These are phyloP conservation scores for Arctocebus calabarensis DNA, from an alignment of 2,797 vertebrate genomes.

Conservation along the genomic window DNA sequence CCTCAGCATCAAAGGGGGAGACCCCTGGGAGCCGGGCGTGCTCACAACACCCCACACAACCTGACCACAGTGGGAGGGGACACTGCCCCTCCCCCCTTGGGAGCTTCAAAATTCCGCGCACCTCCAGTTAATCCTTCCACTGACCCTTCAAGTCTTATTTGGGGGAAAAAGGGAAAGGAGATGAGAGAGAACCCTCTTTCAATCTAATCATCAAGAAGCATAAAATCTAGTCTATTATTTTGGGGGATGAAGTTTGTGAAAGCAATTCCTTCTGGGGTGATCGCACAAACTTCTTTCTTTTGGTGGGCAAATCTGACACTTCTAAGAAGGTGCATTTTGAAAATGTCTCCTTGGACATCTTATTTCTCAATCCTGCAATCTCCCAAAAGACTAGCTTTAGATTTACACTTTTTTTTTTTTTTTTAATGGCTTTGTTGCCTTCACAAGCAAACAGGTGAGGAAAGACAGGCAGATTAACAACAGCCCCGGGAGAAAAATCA, in stretches of 20 bases:
- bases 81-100: rapidly evolving
- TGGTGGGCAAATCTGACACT: not conserved
- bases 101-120: not conserved
- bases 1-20: not conserved
- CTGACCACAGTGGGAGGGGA: not conserved
- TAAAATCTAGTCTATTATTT: not conserved
- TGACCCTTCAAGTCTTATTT: not conserved
- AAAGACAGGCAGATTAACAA: not conserved
- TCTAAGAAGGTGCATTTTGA: not conserved
- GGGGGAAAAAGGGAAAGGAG: not conserved
- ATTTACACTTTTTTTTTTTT: conserved; percentile 31
- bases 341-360: not conserved
- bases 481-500: conserved; percentile 40
- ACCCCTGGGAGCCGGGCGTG: not conserved
- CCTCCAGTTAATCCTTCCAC: not conserved
- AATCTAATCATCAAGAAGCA: not conserved
- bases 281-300: not conserved
- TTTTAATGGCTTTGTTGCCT: conserved; percentile 51
- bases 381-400: conserved; percentile 39
- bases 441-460: conserved; percentile 60
- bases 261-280: not conserved
- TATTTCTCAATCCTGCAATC: not conserved
- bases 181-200: not conserved
- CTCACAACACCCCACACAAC: rapidly evolving
- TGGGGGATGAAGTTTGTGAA: not conserved